A percentile compares a stretch with the other conserved stretches of the same genome.
phyloP scores from a whole-genome alignment of 2,113 vertebrate species.

The Oophaga pumilio region DNA sequence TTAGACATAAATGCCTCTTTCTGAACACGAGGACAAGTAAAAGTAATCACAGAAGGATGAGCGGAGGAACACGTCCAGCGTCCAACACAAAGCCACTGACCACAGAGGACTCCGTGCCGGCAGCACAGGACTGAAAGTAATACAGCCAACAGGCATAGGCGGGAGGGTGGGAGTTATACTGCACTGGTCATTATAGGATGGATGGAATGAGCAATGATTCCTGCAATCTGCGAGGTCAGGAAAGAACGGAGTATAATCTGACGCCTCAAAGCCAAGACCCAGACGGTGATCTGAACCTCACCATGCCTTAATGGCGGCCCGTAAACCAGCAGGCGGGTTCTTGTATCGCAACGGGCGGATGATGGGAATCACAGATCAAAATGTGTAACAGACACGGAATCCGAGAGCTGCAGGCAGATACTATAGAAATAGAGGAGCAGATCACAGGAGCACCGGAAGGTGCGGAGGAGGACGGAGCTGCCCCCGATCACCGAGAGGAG shows the following conservation, averaged over 20 bases:
- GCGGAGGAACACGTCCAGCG: not conserved
- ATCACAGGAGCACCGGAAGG: too few species aligned
- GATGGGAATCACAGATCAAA: slow-evolving; percentile 21
- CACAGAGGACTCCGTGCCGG: not conserved
- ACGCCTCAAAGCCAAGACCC: not conserved
- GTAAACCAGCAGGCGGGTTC: slow-evolving; percentile 12
- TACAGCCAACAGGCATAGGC: too few species aligned
- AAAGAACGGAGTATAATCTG: not conserved
- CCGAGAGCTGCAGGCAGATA: not conserved
- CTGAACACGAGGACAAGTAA: not conserved
- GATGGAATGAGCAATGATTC: not conserved
- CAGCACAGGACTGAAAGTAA: not conserved
- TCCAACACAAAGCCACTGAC: not conserved
- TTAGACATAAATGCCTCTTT: not conserved
- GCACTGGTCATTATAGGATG: not conserved
- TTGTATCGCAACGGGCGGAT: not conserved
- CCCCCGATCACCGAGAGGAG: not conserved
- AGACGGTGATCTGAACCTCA: not conserved
- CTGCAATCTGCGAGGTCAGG: not conserved
- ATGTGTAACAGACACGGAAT: slow-evolving; percentile 29
- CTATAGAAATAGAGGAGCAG: slow-evolving; percentile 15
- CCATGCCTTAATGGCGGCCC: not conserved
- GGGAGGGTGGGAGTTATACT: not conserved
- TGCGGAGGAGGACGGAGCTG: not conserved
- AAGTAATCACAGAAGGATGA: not conserved